Evolutionary conservation across 92 coral and sea anemone genomes (phyloP).

Genomic region (Epizoanthus stellaris): DNA sequence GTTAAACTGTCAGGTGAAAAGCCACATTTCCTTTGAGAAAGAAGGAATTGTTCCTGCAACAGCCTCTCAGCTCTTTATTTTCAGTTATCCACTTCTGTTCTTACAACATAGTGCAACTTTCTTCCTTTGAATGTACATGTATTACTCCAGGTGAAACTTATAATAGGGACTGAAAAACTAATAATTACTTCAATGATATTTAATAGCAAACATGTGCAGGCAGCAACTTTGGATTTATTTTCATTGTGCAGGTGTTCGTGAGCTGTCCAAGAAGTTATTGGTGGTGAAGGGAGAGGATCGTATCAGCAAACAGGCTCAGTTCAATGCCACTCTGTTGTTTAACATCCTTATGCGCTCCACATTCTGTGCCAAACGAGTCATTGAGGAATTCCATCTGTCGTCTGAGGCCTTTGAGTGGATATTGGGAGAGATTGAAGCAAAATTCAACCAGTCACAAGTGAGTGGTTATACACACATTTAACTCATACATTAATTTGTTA

Average conservation of each 20-base stretch:
- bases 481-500: background rate
- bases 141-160: conserved; percentile 36
- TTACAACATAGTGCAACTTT: too few relatives aligned
- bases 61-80: too few relatives aligned
- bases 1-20: too few relatives aligned
- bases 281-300: conserved; percentile 96
- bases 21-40: too few relatives aligned
- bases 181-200: too few relatives aligned
- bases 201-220: too few relatives aligned
- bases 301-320: conserved; percentile 99
- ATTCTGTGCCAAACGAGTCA: conserved; percentile 90
- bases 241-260: conserved; percentile 72
- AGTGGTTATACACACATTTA: background rate
- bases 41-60: too few relatives aligned
- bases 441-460: conserved; percentile 93
- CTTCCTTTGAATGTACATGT: too few relatives aligned
- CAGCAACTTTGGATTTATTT: background rate
- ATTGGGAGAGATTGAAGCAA: conserved; percentile 95
- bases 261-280: conserved; percentile 87
- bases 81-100: too few relatives aligned
- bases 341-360: conserved; percentile 94
- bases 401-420: conserved; percentile 99
- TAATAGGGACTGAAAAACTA: too few relatives aligned
- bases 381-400: conserved; percentile 95
- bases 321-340: conserved; percentile 94